Evolutionary conservation across 2,888 invertebrate species (phyloP), one percentile per base, ranked within the genome.

Genomic region (Eupithecia subumbrata): DNA sequence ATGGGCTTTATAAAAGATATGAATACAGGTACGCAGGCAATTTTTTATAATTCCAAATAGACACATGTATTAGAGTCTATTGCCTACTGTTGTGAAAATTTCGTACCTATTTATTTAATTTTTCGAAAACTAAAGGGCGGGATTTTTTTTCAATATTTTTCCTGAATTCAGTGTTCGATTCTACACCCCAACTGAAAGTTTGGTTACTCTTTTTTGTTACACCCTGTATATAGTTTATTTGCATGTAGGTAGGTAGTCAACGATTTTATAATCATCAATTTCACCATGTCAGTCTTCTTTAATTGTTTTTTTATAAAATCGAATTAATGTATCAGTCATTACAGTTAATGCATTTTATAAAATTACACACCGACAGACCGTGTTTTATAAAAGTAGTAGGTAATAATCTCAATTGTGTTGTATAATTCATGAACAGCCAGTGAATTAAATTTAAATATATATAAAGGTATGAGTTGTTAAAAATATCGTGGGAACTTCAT

Each of bases 301-400:
- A 34, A 64, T 34, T 30, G 37, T 70, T 68, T 68, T 34, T 75
- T 72, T 72, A 69, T 63, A 30, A 11, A 72, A 70, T 71, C 75
- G 75, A n/a, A 77, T 73, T 72, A 48, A 77, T 77, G 77, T 63
- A 71, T 68, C 34, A 40, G 74, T 68, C 68, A 77, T 77, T 77
- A 77, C 67, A 78, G 74, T 79, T 80, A 80, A 80, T 79, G 81
- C 72, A 74, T 81, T 81, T 81, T 78, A 78, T 79, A 76, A 78
- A 74, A 71, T 77, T 81, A 80, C 79, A 78, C 77, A 76, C 76
- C 73, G 73, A 75, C 69, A 73, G 69, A 67, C 74, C 73, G 71
- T 77, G 72, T 75, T 75, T 45, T 64, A 56, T 74, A 69, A 73
- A 71, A 72, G 77, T 74, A 68, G 37, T 37, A 37, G 37, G 37